A percentile compares a stretch with the other conserved stretches of the same genome.
Conservation (phyloP, 2,113 vertebrate species). For the Carassius gibelio region DNA sequence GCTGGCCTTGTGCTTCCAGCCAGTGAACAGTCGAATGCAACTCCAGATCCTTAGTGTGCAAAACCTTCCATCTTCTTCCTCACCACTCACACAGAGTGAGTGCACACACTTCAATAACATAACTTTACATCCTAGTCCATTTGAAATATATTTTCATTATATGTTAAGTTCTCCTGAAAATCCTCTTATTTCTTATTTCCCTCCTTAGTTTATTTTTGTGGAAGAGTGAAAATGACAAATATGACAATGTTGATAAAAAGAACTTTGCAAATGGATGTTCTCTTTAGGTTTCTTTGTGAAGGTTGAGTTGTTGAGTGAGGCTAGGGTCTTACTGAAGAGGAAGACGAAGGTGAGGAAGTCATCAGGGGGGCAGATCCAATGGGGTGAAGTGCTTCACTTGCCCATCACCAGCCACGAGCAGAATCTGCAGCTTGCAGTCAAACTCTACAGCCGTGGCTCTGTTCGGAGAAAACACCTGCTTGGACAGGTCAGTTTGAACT, state of each 20-base stretch:
- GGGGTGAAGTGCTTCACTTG: constrained; percentile 88
- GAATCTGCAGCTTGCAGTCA: constrained; percentile 81
- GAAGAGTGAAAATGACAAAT: neutral
- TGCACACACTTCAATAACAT: constrained; percentile 34
- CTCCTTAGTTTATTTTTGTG: neutral
- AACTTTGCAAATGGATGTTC: neutral
- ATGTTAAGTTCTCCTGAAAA: neutral
- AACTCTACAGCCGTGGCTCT: constrained; percentile 90
- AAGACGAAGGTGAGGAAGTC: constrained; percentile 86
- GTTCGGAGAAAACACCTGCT: constrained; percentile 88
- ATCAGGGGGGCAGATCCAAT: constrained; percentile 81
- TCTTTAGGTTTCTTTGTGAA: constrained; percentile 87
- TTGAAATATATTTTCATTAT: neutral
- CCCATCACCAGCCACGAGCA: constrained; percentile 79
- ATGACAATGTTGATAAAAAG: neutral
- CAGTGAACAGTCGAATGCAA: constrained; percentile 90
- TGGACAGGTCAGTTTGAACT: constrained; percentile 83
- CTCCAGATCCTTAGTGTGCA: constrained; percentile 89
- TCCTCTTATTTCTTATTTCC: neutral
- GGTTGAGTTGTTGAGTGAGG: constrained; percentile 83
- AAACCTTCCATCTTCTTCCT: constrained; percentile 84
- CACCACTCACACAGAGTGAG: constrained; percentile 83
- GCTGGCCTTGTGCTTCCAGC: constrained; percentile 92
- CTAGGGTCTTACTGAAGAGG: constrained; percentile 81
- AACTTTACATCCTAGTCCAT: neutral